Conservation (phyloP, 2,113 vertebrate species). For the Ariopsis seemanni region DNA sequence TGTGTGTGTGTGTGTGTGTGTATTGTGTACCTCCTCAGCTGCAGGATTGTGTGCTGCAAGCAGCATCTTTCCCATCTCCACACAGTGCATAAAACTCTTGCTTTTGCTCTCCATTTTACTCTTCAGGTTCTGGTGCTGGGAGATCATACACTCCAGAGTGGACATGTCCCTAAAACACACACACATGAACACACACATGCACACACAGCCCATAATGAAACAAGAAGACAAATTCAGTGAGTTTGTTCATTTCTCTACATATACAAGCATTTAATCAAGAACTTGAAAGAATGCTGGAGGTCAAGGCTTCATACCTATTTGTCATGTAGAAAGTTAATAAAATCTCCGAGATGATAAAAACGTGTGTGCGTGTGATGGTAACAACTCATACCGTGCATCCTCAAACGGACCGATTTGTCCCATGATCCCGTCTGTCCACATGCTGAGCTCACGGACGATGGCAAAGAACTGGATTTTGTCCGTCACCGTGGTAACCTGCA, state of each 20-base stretch:
- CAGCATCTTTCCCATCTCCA: constrained; percentile 83
- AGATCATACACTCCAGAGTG: constrained; percentile 82
- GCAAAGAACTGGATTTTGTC: constrained; percentile 94
- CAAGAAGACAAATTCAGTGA: background rate
- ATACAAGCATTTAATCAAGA: background rate
- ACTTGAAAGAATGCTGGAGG: background rate
- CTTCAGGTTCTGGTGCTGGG: constrained; percentile 88
- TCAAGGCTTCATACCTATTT: background rate
- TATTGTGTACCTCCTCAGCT: constrained; percentile 81
- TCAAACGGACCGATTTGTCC: constrained; percentile 85
- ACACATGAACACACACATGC: background rate
- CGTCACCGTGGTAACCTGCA: constrained; percentile 84
- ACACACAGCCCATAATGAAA: constrained; percentile 13
- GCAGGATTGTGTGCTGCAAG: constrained; percentile 84
- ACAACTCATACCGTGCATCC: constrained; percentile 76
- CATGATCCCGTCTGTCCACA: constrained; percentile 94
- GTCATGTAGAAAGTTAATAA: background rate
- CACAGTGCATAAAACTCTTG: constrained; percentile 84
- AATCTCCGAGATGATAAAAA: background rate
- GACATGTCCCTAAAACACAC: constrained; percentile 78
- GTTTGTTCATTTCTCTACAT: background rate
- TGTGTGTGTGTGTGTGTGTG: background rate
- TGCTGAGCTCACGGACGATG: constrained; percentile 85
- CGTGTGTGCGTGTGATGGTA: background rate
- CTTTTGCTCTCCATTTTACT: constrained; percentile 86